Evolutionary conservation across 2,888 invertebrate genomes (phyloP).

Genomic region (Leucophora obtusa): DNA sequence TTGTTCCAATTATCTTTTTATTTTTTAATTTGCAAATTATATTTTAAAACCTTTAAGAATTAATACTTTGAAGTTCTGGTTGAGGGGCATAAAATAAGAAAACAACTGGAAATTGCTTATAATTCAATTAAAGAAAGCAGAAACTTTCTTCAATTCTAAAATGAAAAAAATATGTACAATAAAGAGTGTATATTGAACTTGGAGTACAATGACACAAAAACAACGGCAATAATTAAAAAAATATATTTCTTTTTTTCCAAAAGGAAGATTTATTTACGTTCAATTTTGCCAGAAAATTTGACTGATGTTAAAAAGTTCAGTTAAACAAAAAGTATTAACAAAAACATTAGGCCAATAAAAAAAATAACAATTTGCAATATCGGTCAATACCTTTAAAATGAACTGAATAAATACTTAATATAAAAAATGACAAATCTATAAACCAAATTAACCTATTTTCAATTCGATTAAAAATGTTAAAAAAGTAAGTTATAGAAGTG

Average conservation of each 20-base stretch:
- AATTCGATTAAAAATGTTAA: no score
- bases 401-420: not conserved
- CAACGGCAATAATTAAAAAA: not conserved
- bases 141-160: not conserved
- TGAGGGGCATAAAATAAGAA: not conserved
- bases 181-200: not conserved
- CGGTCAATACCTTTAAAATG: not conserved
- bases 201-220: not conserved
- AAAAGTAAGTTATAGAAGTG: no score
- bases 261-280: no score
- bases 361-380: not conserved
- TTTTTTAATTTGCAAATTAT: no score
- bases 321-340: no score
- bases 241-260: no score
- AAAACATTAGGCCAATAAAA: not conserved
- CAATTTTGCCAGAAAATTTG: no score
- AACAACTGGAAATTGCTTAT: constrained; percentile 10
- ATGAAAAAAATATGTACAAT: not conserved
- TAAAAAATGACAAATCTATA: not conserved
- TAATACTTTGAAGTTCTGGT: no score
- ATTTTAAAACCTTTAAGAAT: no score
- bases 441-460: no score
- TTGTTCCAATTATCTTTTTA: no score
- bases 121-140: not conserved
- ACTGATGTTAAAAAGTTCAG: no score